These are phyloP conservation scores for Dendronephthya gigantea DNA, from an alignment of 64 coral and sea anemone species.

Conservation along the genomic window DNA sequence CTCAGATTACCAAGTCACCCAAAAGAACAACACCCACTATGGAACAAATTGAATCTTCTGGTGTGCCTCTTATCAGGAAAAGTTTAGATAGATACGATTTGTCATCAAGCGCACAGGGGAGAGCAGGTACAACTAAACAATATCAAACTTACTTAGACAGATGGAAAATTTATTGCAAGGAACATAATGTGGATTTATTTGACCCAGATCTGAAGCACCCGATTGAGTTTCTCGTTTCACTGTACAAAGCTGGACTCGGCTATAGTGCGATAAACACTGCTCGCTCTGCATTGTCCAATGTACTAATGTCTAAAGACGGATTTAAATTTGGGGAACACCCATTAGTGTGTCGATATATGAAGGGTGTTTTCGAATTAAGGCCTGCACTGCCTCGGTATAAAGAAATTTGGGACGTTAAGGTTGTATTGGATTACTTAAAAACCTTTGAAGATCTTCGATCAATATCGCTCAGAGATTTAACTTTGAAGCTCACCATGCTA, in stretches of 20 bases:
- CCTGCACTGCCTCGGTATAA: constrained; percentile 35
- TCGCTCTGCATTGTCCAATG: constrained; percentile 45
- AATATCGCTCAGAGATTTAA: constrained; percentile 35
- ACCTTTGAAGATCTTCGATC: not conserved
- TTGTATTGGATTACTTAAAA: constrained; percentile 29
- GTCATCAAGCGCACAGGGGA: constrained; percentile 17
- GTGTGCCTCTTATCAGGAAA: not conserved
- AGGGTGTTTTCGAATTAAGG: constrained; percentile 39
- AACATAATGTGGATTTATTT: constrained; percentile 18
- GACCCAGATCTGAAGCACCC: constrained; percentile 8
- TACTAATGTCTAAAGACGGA: not conserved
- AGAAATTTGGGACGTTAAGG: constrained; percentile 24
- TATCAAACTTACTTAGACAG: constrained; percentile 29
- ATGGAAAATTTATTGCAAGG: constrained; percentile 30
- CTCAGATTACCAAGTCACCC: not conserved
- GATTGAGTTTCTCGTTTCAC: constrained; percentile 34
- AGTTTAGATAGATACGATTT: not conserved
- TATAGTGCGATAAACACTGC: no score
- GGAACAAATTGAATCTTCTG: not conserved
- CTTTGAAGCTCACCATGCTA: constrained; percentile 21
- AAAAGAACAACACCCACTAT: not conserved
- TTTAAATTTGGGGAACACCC: constrained; percentile 42
- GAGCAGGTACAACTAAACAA: constrained; percentile 33
- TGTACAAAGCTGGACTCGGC: constrained; percentile 14
- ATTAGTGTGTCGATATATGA: constrained; percentile 31